A percentile compares a stretch with the other conserved stretches of the same genome.
phyloP scores from a whole-genome alignment of 2,797 vertebrate genomes.

The Phrynocephalus forsythii region DNA sequence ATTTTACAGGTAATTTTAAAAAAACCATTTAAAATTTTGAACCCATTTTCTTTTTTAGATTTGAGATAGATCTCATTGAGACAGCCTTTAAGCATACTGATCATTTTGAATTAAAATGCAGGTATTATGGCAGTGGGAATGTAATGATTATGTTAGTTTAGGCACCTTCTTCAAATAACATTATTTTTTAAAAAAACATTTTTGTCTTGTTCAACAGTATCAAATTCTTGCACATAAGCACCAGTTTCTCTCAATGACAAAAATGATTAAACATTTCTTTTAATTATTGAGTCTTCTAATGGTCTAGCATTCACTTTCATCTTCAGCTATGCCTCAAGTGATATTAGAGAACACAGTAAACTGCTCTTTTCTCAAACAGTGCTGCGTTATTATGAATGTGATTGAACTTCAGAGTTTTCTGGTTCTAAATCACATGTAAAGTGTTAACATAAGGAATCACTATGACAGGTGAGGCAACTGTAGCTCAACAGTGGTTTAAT shows the following conservation, averaged over 20 bases:
- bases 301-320: slow-evolving; percentile 6
- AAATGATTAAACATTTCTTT: not conserved
- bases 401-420: slow-evolving; percentile 6
- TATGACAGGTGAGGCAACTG: not conserved
- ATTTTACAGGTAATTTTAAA: not conserved
- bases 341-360: not conserved
- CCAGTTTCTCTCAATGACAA: not conserved
- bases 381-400: not conserved
- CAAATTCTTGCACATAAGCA: not conserved
- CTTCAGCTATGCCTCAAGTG: not conserved
- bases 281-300: not conserved
- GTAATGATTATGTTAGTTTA: not conserved
- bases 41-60: not conserved
- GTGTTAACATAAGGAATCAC: not conserved
- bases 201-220: not conserved
- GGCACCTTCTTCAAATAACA: not conserved
- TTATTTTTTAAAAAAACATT: not conserved
- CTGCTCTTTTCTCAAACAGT: slow-evolving; percentile 17
- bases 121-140: not conserved
- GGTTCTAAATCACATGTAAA: not conserved
- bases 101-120: not conserved
- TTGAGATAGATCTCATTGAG: not conserved
- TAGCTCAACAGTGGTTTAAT: not conserved
- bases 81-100: not conserved
- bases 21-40: not conserved